These are phyloP conservation scores for Hirtodrosophila histrioides DNA, from an alignment of 2,888 invertebrate genomes.

Conservation along the genomic window DNA sequence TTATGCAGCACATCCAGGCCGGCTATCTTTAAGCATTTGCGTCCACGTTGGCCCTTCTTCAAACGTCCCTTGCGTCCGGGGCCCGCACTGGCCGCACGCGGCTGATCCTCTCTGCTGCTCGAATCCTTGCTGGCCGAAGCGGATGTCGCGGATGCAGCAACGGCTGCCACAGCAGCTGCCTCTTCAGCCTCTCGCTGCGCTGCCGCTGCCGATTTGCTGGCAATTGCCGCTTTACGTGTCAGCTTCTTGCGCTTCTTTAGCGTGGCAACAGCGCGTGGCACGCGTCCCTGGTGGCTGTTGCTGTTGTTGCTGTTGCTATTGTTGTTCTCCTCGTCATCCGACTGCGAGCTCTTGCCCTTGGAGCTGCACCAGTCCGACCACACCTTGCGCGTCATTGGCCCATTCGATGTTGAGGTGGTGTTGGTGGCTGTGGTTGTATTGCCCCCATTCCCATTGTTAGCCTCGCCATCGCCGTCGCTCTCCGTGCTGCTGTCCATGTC, in stretches of 20 bases:
- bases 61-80: constrained; percentile 86
- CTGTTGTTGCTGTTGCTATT: constrained; percentile 81
- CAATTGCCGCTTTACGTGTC: constrained; percentile 83
- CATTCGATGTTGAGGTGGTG: constrained; percentile 63
- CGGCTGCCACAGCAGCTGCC: constrained; percentile 84
- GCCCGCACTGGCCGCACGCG: constrained; percentile 61
- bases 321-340: constrained; percentile 86
- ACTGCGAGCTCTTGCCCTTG: constrained; percentile 87
- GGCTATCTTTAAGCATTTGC: constrained; percentile 90
- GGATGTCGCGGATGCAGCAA: constrained; percentile 79
- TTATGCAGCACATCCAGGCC: constrained; percentile 95
- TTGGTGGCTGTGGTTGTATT: constrained; percentile 59
- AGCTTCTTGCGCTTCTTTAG: constrained; percentile 84
- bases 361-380: constrained; percentile 90
- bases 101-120: constrained; percentile 84
- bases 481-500: constrained; percentile 82
- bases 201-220: constrained; percentile 82
- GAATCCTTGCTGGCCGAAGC: constrained; percentile 74
- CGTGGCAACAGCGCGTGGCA: constrained; percentile 64
- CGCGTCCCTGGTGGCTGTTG: constrained; percentile 64
- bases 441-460: constrained; percentile 67
- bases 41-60: constrained; percentile 87
- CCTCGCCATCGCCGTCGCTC: constrained; percentile 79
- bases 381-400: constrained; percentile 89
- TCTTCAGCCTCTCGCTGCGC: constrained; percentile 79